Conservation (phyloP, 1,140 invertebrate species). For the Rhyacophila brunnea region DNA sequence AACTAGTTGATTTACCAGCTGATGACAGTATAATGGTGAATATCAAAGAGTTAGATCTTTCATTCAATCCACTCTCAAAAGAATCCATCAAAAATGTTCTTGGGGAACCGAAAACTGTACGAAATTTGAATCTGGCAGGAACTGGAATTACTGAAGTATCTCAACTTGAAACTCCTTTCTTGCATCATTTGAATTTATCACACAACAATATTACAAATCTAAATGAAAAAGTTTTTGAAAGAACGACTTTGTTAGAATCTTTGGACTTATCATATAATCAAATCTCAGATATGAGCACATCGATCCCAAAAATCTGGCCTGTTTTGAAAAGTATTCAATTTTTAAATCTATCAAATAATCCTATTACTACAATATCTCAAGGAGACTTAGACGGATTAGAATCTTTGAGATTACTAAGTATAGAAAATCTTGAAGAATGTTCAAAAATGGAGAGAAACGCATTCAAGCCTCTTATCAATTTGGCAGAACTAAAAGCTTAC, state of each 20-base stretch:
- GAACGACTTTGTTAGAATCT: conserved; percentile 74
- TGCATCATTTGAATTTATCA: conserved; percentile 79
- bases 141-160: conserved; percentile 69
- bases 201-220: conserved; percentile 71
- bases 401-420: conserved; percentile 63
- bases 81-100: conserved; percentile 74
- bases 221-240: conserved; percentile 66
- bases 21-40: conserved; percentile 85
- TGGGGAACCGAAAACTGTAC: conserved; percentile 83
- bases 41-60: conserved; percentile 83
- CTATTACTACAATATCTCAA: conserved; percentile 67
- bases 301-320: conserved; percentile 62
- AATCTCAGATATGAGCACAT: conserved; percentile 58
- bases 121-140: conserved; percentile 76
- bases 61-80: conserved; percentile 76
- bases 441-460: conserved; percentile 79
- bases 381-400: conserved; percentile 71
- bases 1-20: conserved; percentile 72
- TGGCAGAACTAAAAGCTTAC: conserved; percentile 68
- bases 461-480: conserved; percentile 70
- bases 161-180: conserved; percentile 82
- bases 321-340: conserved; percentile 65
- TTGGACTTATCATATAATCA: conserved; percentile 78
- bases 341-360: conserved; percentile 78
- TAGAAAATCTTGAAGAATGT: conserved; percentile 67